A percentile compares a stretch with the other conserved stretches of the same genome.
Conservation (phyloP, 2,113 vertebrate species). For the Nerophis lumbriciformis region DNA sequence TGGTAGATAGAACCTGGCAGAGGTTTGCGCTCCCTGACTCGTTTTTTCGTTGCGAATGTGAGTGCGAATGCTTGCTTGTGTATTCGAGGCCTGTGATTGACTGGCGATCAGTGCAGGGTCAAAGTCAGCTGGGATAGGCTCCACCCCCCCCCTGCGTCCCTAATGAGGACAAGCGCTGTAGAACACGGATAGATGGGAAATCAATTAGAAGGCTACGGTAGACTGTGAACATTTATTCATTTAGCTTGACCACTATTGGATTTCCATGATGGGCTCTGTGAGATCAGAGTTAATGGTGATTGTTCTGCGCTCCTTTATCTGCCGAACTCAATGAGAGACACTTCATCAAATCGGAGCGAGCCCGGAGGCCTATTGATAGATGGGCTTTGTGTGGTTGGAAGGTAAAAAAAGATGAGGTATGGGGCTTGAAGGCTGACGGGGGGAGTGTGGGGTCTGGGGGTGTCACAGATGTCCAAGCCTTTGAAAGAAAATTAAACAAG, state of each 20-base stretch:
- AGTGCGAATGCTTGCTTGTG: too few relatives aligned
- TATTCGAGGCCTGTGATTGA: too few relatives aligned
- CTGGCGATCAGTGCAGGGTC: too few relatives aligned
- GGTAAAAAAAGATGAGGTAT: conserved; percentile 49
- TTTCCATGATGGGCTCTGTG: conserved; percentile 97
- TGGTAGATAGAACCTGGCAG: too few relatives aligned
- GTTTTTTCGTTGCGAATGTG: too few relatives aligned
- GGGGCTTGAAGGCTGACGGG: conserved; percentile 49
- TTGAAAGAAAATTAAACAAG: conserved; percentile 99
- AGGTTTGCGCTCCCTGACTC: too few relatives aligned
- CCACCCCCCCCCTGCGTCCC: too few relatives aligned
- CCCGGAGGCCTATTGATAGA: conserved; percentile 96
- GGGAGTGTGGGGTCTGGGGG: conserved; percentile 63
- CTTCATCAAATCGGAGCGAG: conserved; percentile 97
- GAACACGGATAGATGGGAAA: conserved; percentile 87
- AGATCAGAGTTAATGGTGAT: conserved; percentile 97
- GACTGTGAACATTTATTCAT: conserved; percentile 98
- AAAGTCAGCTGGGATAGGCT: too few relatives aligned
- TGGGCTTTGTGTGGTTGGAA: conserved; percentile 89
- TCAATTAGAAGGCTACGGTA: conserved; percentile 93
- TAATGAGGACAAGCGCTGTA: too few relatives aligned
- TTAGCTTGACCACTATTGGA: conserved; percentile 98
- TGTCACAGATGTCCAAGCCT: conserved; percentile 98
- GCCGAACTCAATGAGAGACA: conserved; percentile 98
- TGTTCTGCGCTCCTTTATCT: conserved; percentile 98